Conservation (phyloP, 2,888 invertebrate species). For the Nipponacmea schrenckii region DNA sequence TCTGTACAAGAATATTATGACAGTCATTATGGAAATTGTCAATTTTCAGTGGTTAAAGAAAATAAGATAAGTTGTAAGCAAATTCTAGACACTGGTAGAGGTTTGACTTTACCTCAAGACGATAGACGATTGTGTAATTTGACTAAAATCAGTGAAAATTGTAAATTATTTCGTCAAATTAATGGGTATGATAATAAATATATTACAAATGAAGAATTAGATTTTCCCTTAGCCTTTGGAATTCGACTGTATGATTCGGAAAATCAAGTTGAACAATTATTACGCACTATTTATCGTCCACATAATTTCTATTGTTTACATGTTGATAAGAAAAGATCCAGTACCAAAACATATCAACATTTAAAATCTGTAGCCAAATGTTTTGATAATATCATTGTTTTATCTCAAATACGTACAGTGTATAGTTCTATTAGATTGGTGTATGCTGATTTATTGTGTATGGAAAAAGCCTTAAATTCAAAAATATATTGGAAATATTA, state of each 20-base stretch:
- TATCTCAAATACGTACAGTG: constrained; percentile 3
- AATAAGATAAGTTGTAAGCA: neutral
- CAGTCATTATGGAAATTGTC: neutral
- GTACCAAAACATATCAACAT: constrained; percentile 29
- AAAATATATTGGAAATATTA: constrained; percentile 61
- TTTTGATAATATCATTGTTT: constrained; percentile 54
- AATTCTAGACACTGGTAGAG: neutral
- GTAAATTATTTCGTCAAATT: constrained; percentile 26
- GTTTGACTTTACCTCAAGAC: neutral
- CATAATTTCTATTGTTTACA: constrained; percentile 65
- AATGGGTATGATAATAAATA: constrained; percentile 34
- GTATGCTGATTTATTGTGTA: constrained; percentile 42
- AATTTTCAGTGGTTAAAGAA: neutral
- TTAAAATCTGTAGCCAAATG: constrained; percentile 42
- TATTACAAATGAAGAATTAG: constrained; percentile 37
- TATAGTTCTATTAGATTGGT: constrained; percentile 31
- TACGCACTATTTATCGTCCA: constrained; percentile 58
- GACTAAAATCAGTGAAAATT: constrained; percentile 26
- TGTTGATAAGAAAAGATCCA: constrained; percentile 52
- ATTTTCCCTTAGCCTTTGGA: constrained; percentile 55
- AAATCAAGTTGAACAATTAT: constrained; percentile 50
- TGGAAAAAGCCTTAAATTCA: constrained; percentile 31
- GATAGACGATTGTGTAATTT: constrained; percentile 21
- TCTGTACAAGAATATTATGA: neutral
- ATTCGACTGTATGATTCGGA: constrained; percentile 48